Conservation (phyloP, 2,113 vertebrate species). For the Eleginops maclovinus region DNA sequence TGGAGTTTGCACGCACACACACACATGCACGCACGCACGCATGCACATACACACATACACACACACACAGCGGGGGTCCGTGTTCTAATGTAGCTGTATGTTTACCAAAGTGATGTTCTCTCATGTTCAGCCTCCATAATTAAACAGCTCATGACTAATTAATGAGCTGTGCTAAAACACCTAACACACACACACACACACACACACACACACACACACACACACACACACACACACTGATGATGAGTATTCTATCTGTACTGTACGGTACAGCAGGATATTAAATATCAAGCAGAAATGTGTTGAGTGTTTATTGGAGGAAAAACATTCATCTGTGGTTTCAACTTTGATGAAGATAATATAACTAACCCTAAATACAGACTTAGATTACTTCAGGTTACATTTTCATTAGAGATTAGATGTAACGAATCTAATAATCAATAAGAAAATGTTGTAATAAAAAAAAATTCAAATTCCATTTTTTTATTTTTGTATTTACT, state of each 20-base stretch:
- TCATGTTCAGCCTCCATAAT: slow-evolving; percentile 24
- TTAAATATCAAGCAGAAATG: slow-evolving; percentile 3
- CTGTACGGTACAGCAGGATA: not conserved
- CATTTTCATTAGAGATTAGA: too few species aligned
- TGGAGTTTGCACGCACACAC: not conserved
- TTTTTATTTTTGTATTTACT: too few species aligned
- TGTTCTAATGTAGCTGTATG: slow-evolving; percentile 6
- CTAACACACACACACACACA: not conserved
- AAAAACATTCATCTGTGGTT: too few species aligned
- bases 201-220: slow-evolving; percentile 11
- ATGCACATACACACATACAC: not conserved
- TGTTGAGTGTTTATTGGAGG: too few species aligned
- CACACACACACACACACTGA: not conserved
- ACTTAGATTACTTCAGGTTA: too few species aligned
- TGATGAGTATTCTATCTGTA: not conserved
- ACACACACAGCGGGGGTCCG: not conserved
- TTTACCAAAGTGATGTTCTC: slow-evolving; percentile 20
- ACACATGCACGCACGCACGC: not conserved
- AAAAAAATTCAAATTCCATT: too few species aligned
- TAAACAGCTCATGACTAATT: slow-evolving; percentile 17
- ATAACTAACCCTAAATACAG: too few species aligned
- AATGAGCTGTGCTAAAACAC: slow-evolving; percentile 14
- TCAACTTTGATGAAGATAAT: too few species aligned
- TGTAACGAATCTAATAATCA: too few species aligned
- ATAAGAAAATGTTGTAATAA: too few species aligned